phyloP scores from a whole-genome alignment of 2,113 vertebrate genomes.

The Paramormyrops kingsleyae region DNA sequence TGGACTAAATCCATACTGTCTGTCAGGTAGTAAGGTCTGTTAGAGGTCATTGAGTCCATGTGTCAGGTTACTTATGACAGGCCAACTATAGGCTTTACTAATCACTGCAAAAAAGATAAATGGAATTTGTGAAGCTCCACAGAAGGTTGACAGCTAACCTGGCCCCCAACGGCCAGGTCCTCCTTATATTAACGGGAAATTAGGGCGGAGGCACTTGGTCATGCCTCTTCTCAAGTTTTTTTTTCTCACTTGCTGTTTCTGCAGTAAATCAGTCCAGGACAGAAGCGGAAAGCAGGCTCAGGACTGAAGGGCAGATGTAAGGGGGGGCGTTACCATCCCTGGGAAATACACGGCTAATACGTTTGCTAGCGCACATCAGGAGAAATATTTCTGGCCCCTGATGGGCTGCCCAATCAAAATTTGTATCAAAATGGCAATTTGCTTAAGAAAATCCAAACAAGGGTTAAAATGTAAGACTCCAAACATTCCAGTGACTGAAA shows the following conservation, averaged over 20 bases:
- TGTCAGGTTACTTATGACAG: background rate
- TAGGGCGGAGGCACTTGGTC: background rate
- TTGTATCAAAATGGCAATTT: background rate
- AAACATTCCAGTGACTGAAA: background rate
- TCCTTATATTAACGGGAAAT: background rate
- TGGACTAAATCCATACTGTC: background rate
- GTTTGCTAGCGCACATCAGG: background rate
- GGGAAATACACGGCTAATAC: background rate
- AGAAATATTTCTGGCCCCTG: background rate
- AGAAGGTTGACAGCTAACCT: background rate
- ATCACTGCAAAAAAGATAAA: background rate
- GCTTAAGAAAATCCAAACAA: background rate
- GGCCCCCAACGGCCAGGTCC: background rate
- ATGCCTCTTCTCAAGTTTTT: background rate
- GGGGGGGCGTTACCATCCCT: background rate
- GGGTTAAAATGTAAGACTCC: background rate
- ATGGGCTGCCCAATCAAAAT: background rate
- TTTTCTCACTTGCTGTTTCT: background rate
- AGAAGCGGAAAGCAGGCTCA: background rate
- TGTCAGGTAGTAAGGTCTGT: background rate
- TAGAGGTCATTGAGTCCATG: conserved; percentile 2
- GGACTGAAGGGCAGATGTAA: background rate
- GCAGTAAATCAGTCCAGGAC: background rate
- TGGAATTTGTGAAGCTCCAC: background rate
- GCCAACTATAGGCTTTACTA: background rate